A percentile compares a stretch with the other conserved stretches of the same genome.
Conservation (phyloP, 2,888 invertebrate genomes). For the Keiferia lycopersicella region DNA sequence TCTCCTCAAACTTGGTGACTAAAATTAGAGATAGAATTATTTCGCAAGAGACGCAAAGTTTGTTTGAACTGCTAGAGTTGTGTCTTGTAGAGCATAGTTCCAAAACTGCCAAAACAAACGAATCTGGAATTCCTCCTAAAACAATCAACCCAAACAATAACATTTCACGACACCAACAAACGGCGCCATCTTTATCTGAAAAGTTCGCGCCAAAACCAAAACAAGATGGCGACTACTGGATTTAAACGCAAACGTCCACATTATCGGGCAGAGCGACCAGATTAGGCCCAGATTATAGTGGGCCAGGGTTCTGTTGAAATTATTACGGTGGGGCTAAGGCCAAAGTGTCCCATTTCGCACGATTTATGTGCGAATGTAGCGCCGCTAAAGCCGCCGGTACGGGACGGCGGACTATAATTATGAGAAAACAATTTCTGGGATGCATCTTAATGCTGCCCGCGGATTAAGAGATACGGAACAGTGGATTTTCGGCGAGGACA, state of each 20-base stretch:
- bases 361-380: slow-evolving; percentile 80
- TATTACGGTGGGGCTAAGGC: slow-evolving; percentile 78
- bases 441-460: slow-evolving; percentile 69
- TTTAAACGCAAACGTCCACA: slow-evolving; percentile 74
- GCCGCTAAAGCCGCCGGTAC: slow-evolving; percentile 67
- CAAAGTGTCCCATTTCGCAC: slow-evolving; percentile 74
- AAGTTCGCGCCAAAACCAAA: slow-evolving; percentile 68
- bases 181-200: slow-evolving; percentile 63
- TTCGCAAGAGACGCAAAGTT: not conserved
- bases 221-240: slow-evolving; percentile 62
- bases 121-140: slow-evolving; percentile 16
- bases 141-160: slow-evolving; percentile 22
- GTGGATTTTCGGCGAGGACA: slow-evolving; percentile 16
- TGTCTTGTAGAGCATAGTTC: not conserved
- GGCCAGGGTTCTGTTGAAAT: slow-evolving; percentile 66
- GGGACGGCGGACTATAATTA: slow-evolving; percentile 70
- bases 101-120: not conserved
- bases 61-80: not conserved
- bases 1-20: not conserved
- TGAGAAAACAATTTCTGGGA: slow-evolving; percentile 80
- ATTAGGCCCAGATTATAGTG: slow-evolving; percentile 80
- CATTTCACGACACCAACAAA: slow-evolving; percentile 36
- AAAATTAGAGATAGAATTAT: not conserved
- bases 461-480: slow-evolving; percentile 57
- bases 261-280: slow-evolving; percentile 66